Evolutionary conservation across 2,797 vertebrate species (phyloP), one percentile per base, ranked within the genome.

Genomic region (Passerculus sandwichensis): DNA sequence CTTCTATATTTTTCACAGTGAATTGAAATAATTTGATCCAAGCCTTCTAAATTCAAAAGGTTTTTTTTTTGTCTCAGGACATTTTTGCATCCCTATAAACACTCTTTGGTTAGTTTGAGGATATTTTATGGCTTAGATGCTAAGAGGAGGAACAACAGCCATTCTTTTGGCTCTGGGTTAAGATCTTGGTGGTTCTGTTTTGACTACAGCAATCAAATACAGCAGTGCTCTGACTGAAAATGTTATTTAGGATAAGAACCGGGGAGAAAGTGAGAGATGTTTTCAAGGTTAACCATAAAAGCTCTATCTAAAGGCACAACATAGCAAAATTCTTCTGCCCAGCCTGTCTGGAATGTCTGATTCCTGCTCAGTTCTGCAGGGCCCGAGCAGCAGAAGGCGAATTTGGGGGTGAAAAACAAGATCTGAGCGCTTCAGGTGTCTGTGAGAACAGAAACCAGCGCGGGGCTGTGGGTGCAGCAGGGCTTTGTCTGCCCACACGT

Each of bases 171-270:
- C 40, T 65, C 50, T 22, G 2, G 7, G 76, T 89, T 92, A 76
- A 92, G 76, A 70, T 71, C 66, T 72, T 44, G 6, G 69, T 47
- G 85, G 89, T 91, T 88, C 73, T 93, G 70, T 94, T 96, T 92
- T 93, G 88, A 94, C 76, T 94, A 32, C 56, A 79, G 57, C 77
- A 73, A 62, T 57, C 79, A 64, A 91, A 64, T 12, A 8, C n/a
- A 84, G 54, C 10, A 0, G 8, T 88, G 60, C 50, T 91, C 59
- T 85, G 89, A 87, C 40, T 82, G 83, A 88, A 90, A 96, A 87
- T 42, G 30, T 87, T 50, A 20, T 89, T 83, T 83, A 83, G 89
- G 73, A 77, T 83, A 88, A 92, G 87, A 59, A 67, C 30, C 29
- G 75, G 23, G 51, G 59, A 92, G 89, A 95, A 93, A 96, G 91